Conservation (phyloP, 1,140 invertebrate genomes). For the Drosophila baimaii region DNA sequence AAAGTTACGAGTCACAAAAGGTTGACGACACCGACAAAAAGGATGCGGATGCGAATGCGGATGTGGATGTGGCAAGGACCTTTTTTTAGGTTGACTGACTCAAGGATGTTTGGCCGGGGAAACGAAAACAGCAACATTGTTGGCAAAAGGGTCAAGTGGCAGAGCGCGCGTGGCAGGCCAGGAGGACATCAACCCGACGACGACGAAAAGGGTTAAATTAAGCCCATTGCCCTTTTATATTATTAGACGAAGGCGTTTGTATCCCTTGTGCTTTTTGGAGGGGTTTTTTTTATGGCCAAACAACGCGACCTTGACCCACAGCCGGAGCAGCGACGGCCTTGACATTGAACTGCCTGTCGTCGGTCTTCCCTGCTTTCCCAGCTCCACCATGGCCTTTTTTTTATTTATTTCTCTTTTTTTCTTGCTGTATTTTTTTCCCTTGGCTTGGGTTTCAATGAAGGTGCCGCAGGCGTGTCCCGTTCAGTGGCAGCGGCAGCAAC, state of each 20-base stretch:
- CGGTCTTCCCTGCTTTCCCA: constrained; percentile 13
- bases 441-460: constrained; percentile 60
- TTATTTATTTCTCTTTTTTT: constrained; percentile 19
- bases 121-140: constrained; percentile 40
- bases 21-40: constrained; percentile 42
- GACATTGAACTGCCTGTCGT: constrained; percentile 33
- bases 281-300: constrained; percentile 33
- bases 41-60: constrained; percentile 21
- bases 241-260: constrained; percentile 31
- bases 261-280: constrained; percentile 36
- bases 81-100: constrained; percentile 54
- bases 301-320: constrained; percentile 66
- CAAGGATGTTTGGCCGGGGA: constrained; percentile 59
- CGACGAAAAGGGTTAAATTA: constrained; percentile 72
- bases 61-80: constrained; percentile 43
- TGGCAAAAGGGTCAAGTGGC: constrained; percentile 74
- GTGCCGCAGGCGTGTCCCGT: constrained; percentile 56
- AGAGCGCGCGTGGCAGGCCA: constrained; percentile 58
- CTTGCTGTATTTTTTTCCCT: constrained; percentile 17
- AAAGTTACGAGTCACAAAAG: constrained; percentile 54
- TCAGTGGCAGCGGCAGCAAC: constrained; percentile 29
- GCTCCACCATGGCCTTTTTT: constrained; percentile 10
- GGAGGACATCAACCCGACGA: constrained; percentile 34
- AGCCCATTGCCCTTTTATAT: constrained; percentile 73
- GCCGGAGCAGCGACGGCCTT: constrained; percentile 12